Evolutionary conservation across 2,888 invertebrate genomes (phyloP).

Genomic region (Rugalucina vietnamica): DNA sequence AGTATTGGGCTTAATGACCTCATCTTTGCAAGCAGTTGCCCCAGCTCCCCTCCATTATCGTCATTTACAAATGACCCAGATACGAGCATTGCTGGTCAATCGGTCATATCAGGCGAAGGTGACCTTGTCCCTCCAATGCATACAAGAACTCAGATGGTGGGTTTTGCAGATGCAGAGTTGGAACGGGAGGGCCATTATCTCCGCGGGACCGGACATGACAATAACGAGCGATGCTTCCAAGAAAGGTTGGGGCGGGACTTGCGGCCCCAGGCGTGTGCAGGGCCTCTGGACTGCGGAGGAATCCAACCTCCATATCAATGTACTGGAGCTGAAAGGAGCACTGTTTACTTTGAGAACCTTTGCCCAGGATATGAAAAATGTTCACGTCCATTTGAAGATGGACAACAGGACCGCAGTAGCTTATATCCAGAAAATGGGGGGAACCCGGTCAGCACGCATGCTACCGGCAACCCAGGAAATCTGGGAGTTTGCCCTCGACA

Average conservation of each 20-base stretch:
- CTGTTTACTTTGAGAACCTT: too few relatives aligned
- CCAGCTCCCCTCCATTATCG: constrained; percentile 20
- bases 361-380: too few relatives aligned
- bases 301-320: background rate
- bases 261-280: constrained; percentile 9
- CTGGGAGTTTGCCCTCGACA: too few relatives aligned
- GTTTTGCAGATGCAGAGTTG: constrained; percentile 5
- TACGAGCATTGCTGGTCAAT: constrained; percentile 9
- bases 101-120: constrained; percentile 22
- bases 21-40: constrained; percentile 17
- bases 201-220: constrained; percentile 22
- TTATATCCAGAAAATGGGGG: too few relatives aligned
- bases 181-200: constrained; percentile 33
- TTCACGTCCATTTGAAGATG: too few relatives aligned
- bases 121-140: background rate
- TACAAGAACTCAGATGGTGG: constrained; percentile 30
- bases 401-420: too few relatives aligned
- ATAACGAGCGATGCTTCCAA: constrained; percentile 42
- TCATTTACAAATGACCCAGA: constrained; percentile 26
- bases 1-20: constrained; percentile 13
- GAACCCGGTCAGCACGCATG: too few relatives aligned
- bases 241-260: constrained; percentile 25
- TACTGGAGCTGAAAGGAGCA: too few relatives aligned
- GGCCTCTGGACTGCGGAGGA: constrained; percentile 29
- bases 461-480: too few relatives aligned